Conservation (phyloP, 2,888 invertebrate species). For the Dryobotodes eremita region DNA sequence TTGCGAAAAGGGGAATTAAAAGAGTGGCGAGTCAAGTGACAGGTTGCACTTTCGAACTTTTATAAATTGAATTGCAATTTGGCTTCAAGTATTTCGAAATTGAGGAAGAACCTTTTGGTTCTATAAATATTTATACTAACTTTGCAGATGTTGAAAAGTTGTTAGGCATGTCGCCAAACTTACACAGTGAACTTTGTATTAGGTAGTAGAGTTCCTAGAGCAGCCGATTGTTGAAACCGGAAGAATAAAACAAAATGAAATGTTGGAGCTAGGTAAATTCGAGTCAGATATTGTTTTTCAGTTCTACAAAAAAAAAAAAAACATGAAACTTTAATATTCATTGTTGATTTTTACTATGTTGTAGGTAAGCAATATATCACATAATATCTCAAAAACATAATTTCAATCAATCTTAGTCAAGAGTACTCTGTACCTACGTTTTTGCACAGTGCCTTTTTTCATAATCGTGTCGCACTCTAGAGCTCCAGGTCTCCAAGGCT, state of each 20-base stretch:
- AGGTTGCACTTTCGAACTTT: conserved; percentile 39
- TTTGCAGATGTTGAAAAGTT: conserved; percentile 31
- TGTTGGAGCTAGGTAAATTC: not conserved
- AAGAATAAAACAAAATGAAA: not conserved
- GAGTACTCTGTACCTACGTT: not conserved
- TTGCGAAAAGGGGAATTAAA: conserved; percentile 44
- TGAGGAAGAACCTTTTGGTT: conserved; percentile 12
- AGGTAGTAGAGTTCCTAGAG: not conserved
- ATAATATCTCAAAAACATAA: not conserved
- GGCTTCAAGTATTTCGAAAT: conserved; percentile 8
- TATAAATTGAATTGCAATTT: conserved; percentile 36
- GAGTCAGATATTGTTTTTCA: not conserved
- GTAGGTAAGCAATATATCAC: not conserved
- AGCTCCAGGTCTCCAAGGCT: not conserved
- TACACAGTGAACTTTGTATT: conserved; percentile 1
- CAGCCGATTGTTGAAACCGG: not conserved
- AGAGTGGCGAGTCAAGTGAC: conserved; percentile 29
- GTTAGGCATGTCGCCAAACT: conserved; percentile 38
- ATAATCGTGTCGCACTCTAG: not conserved
- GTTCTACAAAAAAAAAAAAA: too few species aligned
- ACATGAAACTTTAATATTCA: not conserved
- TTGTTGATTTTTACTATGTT: not conserved
- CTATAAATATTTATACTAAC: conserved; percentile 33
- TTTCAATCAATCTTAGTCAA: not conserved
- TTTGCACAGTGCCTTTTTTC: not conserved